These are phyloP conservation scores for Drosophila ananassae DNA, from an alignment of 1,140 invertebrate genomes.

Conservation along the genomic window DNA sequence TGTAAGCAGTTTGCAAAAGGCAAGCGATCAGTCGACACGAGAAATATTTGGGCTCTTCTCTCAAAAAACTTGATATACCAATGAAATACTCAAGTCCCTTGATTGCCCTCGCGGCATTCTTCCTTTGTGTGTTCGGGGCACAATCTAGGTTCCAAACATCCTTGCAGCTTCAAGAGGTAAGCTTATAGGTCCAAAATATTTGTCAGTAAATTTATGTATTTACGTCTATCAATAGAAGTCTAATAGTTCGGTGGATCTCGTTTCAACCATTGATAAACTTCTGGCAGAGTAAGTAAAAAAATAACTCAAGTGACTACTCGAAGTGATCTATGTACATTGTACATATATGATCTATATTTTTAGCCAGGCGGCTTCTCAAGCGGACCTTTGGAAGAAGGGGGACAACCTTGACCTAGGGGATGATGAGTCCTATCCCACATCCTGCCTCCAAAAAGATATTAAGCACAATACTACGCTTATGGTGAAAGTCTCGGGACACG, in stretches of 20 bases:
- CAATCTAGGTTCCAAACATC: not conserved
- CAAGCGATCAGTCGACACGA: too few species aligned
- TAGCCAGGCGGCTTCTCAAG: constrained; percentile 4
- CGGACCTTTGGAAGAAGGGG: constrained; percentile 4
- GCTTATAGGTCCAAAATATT: not conserved
- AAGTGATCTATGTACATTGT: not conserved
- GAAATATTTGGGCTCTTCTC: too few species aligned
- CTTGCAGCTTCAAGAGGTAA: constrained; percentile 10
- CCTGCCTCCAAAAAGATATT: not conserved
- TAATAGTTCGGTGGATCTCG: not conserved
- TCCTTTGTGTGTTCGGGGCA: not conserved
- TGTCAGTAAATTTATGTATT: not conserved
- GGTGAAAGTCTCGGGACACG: constrained; percentile 19
- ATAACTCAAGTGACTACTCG: not conserved
- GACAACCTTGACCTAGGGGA: not conserved
- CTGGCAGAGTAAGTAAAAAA: constrained; percentile 17
- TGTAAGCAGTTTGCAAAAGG: too few species aligned
- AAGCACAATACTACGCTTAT: constrained; percentile 1
- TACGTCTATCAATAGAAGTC: not conserved
- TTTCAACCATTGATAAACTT: constrained; percentile 13
- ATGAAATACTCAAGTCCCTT: not conserved
- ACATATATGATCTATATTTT: too few species aligned
- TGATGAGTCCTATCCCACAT: constrained; percentile 1
- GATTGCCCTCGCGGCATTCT: constrained; percentile 6
- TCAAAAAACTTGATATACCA: not conserved